Evolutionary conservation across 2,113 vertebrate species (phyloP).

Genomic region (Perccottus glenii): DNA sequence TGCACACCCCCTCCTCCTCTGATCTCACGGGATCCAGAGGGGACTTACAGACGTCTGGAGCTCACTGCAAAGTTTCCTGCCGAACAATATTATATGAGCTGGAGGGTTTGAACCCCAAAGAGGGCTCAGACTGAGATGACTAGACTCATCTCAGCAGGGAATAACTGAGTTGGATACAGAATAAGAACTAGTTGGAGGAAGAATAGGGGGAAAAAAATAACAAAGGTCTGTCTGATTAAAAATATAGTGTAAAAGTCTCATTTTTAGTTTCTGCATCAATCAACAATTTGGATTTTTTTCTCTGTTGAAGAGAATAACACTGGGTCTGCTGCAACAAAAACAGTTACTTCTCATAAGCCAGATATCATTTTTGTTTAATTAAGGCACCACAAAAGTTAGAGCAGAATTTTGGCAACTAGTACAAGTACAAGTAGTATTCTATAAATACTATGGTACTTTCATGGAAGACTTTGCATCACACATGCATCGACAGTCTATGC

Average conservation of each 20-base stretch:
- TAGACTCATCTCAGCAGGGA: background rate
- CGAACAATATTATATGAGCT: background rate
- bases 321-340: conserved; percentile 3
- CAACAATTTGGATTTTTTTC: conserved; percentile 3
- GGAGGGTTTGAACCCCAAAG: conserved; percentile 1
- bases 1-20: background rate
- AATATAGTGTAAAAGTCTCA: background rate
- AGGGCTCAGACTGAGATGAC: background rate
- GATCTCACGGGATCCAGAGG: background rate
- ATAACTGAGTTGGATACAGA: conserved; percentile 4
- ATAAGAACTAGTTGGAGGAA: background rate
- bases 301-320: background rate
- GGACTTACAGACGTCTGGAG: background rate
- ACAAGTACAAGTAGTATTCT: no score
- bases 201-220: no score
- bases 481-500: no score
- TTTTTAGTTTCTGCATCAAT: background rate
- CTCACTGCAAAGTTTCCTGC: background rate
- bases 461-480: no score
- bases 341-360: conserved; percentile 8
- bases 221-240: background rate
- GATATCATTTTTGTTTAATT: background rate
- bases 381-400: background rate
- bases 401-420: no score
- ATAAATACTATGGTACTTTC: no score